phyloP scores from a whole-genome alignment of 2,888 invertebrate genomes.

The Sesamia inferens region DNA sequence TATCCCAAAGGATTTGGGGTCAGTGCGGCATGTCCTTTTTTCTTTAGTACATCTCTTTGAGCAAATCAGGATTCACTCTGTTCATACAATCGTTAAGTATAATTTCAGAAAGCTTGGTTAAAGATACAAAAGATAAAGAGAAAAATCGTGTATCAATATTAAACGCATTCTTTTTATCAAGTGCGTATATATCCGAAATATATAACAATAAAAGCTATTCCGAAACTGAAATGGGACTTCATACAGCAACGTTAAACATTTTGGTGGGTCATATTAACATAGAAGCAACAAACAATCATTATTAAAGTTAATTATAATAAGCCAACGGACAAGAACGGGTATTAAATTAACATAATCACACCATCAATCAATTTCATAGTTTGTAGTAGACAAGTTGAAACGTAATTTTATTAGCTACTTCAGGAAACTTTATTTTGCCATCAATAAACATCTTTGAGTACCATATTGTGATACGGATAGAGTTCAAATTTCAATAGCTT shows the following conservation, averaged over 20 bases:
- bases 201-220: not conserved
- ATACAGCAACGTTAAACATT: not conserved
- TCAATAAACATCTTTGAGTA: not conserved
- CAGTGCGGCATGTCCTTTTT: not conserved
- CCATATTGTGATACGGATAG: not conserved
- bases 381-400: constrained; percentile 25
- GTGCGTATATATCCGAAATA: not conserved
- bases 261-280: not conserved
- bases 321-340: constrained; percentile 13
- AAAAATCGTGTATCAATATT: not conserved
- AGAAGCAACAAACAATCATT: not conserved
- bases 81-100: not conserved
- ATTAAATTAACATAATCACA: constrained; percentile 46
- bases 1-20: not conserved
- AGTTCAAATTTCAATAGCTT: constrained; percentile 10
- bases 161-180: not conserved
- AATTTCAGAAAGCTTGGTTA: no score
- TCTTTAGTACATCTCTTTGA: not conserved
- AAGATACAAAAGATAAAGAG: not conserved
- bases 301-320: constrained; percentile 10
- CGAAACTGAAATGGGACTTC: not conserved
- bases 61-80: not conserved
- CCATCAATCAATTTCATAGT: constrained; percentile 53
- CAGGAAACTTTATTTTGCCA: not conserved
- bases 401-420: constrained; percentile 34